These are phyloP conservation scores for Phenacoccus solenopsis DNA, from an alignment of 1,140 invertebrate genomes.

Conservation along the genomic window DNA sequence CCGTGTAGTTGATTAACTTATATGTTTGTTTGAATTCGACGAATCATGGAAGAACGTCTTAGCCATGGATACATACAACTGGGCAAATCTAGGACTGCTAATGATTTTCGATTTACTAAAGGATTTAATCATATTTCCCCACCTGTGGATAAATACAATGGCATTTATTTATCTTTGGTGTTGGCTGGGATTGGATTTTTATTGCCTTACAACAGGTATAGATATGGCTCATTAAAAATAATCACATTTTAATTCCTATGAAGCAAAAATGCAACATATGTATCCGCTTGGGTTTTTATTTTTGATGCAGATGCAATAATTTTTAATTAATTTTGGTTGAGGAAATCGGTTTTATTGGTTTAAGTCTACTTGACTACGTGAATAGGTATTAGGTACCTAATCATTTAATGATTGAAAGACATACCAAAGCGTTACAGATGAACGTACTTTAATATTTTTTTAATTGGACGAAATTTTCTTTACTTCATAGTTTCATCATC, in stretches of 20 bases:
- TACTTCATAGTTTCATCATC: constrained; percentile 64
- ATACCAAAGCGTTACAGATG: background rate
- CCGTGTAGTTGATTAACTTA: too few species aligned
- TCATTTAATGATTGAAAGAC: background rate
- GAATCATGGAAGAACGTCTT: constrained; percentile 49
- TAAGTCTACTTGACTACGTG: too few species aligned
- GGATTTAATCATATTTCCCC: constrained; percentile 44
- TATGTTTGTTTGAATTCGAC: too few species aligned
- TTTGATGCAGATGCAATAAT: too few species aligned
- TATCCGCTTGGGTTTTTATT: too few species aligned
- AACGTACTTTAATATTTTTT: background rate
- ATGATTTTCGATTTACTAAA: constrained; percentile 40
- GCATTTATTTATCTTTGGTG: constrained; percentile 65
- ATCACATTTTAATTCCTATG: too few species aligned
- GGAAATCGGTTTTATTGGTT: too few species aligned
- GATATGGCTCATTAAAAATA: too few species aligned
- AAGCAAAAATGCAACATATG: too few species aligned
- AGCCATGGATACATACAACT: constrained; percentile 50
- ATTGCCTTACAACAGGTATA: constrained; percentile 75
- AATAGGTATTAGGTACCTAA: too few species aligned
- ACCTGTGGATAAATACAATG: constrained; percentile 59
- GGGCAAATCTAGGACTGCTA: constrained; percentile 39
- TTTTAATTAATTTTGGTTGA: too few species aligned
- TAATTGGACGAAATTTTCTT: too few species aligned
- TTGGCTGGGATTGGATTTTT: constrained; percentile 80